Evolutionary conservation across 2,113 vertebrate genomes (phyloP), one percentile per base, ranked within the genome.

Genomic region (Sphyrna mokarran): DNA sequence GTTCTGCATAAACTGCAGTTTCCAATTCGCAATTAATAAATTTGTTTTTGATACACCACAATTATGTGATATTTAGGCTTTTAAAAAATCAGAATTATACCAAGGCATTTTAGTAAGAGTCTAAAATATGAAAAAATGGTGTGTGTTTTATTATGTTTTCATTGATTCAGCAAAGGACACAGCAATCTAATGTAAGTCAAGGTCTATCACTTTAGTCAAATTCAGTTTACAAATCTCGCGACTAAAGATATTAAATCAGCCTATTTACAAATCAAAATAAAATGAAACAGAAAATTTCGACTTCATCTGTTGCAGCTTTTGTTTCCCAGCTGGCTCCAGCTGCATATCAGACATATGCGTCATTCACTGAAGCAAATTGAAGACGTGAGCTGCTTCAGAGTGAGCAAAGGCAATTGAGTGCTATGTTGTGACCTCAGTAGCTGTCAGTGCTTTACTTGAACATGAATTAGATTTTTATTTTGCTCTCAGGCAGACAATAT

Each of bases 391-490:
- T 54, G 94, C 69, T 95, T 54, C 68, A 95, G 68, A 72, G 40
- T 72, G 94, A 72, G 94, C 94, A 72, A 72, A 95, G 94, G 94
- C 69, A 95, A 95, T 95, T 95, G 94, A 76, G 94, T 95, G 26
- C 68, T 69, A 72, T 95, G 94, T 69, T 95, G 94, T 95, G 94
- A 95, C 94, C 94, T 95, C 94, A 95, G 94, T 95, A 54, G 69
- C 94, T 95, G 94, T 95, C 94, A 95, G 14, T 95, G 94, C 94
- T 72, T 54, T 95, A 23, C 94, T 76, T 66, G 94, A 95, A 48
- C 94, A 95, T 95, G 94, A 95, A 95, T 95, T 95, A 95, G 94
- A 95, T 95, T 95, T 95, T 95, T 43, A 95, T 95, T 95, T 76
- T 95, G 69, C 94, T 95, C 69, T 72, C 94, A 95, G 94, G 94